A percentile compares a stretch with the other conserved stretches of the same genome.
phyloP scores from a whole-genome alignment of 2,888 invertebrate genomes.

The Nemoura dubitans region DNA sequence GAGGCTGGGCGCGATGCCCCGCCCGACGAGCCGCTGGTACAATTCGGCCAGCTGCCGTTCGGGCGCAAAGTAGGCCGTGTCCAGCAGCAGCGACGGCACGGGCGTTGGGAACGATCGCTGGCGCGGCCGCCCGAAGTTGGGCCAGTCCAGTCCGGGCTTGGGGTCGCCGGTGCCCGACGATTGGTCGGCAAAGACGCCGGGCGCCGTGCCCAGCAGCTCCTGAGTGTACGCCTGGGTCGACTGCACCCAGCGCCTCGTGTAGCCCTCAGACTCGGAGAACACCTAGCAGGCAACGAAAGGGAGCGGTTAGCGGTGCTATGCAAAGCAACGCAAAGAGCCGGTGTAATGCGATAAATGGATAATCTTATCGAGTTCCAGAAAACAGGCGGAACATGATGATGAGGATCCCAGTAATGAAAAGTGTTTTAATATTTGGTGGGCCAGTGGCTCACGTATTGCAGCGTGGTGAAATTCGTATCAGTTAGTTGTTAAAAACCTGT shows the following conservation, averaged over 20 bases:
- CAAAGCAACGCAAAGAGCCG: too few relatives aligned
- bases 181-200: neutral
- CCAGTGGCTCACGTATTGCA: too few relatives aligned
- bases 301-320: too few relatives aligned
- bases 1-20: neutral
- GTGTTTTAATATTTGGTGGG: too few relatives aligned
- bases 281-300: constrained; percentile 56
- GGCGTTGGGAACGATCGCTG: neutral
- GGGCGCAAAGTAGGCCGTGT: neutral
- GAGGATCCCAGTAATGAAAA: too few relatives aligned
- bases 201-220: neutral
- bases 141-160: neutral
- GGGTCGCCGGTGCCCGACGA: neutral
- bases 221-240: neutral
- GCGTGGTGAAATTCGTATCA: too few relatives aligned
- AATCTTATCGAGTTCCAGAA: too few relatives aligned
- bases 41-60: neutral
- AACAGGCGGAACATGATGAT: too few relatives aligned
- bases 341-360: too few relatives aligned
- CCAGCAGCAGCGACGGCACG: neutral
- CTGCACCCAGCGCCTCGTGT: constrained; percentile 51
- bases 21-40: neutral
- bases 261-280: constrained; percentile 56
- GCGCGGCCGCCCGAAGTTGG: neutral
- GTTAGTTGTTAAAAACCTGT: too few relatives aligned